phyloP scores from a whole-genome alignment of 2,113 vertebrate species.

The Rhinichthys klamathensis region DNA sequence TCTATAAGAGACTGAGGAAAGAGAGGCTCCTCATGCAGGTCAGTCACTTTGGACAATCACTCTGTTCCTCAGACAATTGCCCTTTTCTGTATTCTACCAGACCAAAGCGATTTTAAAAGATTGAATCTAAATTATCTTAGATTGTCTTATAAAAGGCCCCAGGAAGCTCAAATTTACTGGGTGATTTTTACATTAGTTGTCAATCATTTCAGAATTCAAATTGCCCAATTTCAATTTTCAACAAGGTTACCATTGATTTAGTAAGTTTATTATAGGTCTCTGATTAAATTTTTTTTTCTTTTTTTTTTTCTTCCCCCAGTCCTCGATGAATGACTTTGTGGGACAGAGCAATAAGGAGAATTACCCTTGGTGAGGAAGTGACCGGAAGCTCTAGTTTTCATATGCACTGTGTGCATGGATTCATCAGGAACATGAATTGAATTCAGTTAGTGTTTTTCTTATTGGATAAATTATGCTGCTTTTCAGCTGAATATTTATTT shows the following conservation, averaged over 20 bases:
- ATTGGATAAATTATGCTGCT: not conserved
- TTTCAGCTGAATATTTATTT: not conserved
- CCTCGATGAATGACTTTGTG: slow-evolving; percentile 75
- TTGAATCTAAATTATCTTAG: not conserved
- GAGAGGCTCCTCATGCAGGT: slow-evolving; percentile 78
- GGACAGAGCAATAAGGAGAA: slow-evolving; percentile 68
- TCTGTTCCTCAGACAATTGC: not conserved
- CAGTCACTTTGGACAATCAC: slow-evolving; percentile 22
- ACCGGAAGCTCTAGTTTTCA: not conserved
- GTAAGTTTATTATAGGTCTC: not conserved
- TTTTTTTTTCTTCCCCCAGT: slow-evolving; percentile 60
- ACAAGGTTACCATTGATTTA: not conserved
- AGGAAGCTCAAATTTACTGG: not conserved
- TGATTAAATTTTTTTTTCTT: not conserved
- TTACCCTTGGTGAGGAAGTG: slow-evolving; percentile 44
- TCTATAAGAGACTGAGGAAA: slow-evolving; percentile 82
- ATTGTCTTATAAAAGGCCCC: not conserved
- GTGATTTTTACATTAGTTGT: not conserved
- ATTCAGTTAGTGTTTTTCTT: slow-evolving; percentile 1
- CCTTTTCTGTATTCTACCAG: not conserved
- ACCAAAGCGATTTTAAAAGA: not conserved
- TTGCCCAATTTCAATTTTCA: not conserved
- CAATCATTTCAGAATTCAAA: not conserved
- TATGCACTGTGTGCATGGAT: slow-evolving; percentile 66
- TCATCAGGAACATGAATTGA: not conserved